phyloP scores from a whole-genome alignment of 1,140 invertebrate genomes.

The Drosophila pseudoobscura region DNA sequence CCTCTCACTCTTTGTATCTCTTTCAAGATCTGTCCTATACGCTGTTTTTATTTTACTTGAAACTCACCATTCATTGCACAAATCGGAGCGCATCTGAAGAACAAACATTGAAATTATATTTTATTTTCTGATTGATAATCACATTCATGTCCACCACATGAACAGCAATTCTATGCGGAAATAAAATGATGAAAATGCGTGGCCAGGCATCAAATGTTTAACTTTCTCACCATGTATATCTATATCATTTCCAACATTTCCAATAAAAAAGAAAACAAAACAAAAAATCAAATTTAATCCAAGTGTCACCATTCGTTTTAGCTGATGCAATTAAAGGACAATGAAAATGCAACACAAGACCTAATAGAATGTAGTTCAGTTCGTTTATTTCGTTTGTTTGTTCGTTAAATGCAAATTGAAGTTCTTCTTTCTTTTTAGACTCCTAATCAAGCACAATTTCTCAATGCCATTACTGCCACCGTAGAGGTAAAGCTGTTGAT shows the following conservation, averaged over 20 bases:
- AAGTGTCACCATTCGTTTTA: conserved; percentile 53
- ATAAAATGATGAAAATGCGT: conserved; percentile 73
- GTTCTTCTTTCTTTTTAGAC: conserved; percentile 51
- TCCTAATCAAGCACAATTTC: conserved; percentile 40
- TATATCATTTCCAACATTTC: conserved; percentile 47
- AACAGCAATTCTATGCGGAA: conserved; percentile 22
- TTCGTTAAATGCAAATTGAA: conserved; percentile 60
- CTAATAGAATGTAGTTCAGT: conserved; percentile 56
- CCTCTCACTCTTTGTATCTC: conserved; percentile 23
- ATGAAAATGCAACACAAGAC: conserved; percentile 42
- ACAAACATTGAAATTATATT: conserved; percentile 32
- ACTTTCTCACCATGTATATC: conserved; percentile 48
- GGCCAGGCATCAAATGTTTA: conserved; percentile 78
- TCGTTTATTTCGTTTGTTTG: conserved; percentile 42
- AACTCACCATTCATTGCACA: conserved; percentile 54
- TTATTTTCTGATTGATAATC: conserved; percentile 28
- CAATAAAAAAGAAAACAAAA: conserved; percentile 22
- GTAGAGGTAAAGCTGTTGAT: conserved; percentile 37
- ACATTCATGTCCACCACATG: neutral
- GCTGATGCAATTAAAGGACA: conserved; percentile 33
- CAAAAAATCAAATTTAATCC: conserved; percentile 16
- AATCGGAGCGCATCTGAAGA: conserved; percentile 38
- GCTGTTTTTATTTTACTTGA: conserved; percentile 33
- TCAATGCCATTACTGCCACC: conserved; percentile 15
- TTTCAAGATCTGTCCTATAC: conserved; percentile 47